Percentiles rank a stretch among this genome's conserved stretches.
These are phyloP conservation scores for Leptinotarsa peninsularis DNA, from an alignment of 2,888 invertebrate species.

Conservation along the genomic window DNA sequence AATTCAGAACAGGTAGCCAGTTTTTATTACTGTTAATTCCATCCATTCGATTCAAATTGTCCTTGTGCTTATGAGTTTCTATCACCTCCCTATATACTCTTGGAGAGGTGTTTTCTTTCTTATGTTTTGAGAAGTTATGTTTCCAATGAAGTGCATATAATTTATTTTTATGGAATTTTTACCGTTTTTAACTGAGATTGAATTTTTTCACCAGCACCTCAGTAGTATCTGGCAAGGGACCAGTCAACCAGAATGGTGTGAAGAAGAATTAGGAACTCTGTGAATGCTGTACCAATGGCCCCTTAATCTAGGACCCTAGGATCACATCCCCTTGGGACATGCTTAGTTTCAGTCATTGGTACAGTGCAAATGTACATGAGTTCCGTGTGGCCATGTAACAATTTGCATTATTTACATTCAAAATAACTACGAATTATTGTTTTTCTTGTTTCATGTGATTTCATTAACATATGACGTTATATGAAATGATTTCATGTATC, in stretches of 20 bases:
- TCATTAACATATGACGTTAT: slow-evolving; percentile 61
- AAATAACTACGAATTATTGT: slow-evolving; percentile 62
- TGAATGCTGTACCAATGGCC: slow-evolving; percentile 59
- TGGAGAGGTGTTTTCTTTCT: too few species aligned
- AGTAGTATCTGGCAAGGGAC: slow-evolving; percentile 53
- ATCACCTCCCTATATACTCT: too few species aligned
- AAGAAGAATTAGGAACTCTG: slow-evolving; percentile 60
- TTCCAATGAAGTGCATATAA: too few species aligned
- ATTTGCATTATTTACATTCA: slow-evolving; percentile 48
- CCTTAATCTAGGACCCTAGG: slow-evolving; percentile 34
- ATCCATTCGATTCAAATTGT: too few species aligned
- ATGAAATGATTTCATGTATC: slow-evolving; percentile 65
- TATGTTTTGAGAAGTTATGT: too few species aligned
- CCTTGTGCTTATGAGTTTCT: too few species aligned
- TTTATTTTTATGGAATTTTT: slow-evolving; percentile 3
- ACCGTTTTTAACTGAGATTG: not conserved
- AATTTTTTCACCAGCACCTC: slow-evolving; percentile 44
- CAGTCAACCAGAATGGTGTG: slow-evolving; percentile 60
- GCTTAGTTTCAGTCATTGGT: slow-evolving; percentile 56
- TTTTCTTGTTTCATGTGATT: slow-evolving; percentile 62
- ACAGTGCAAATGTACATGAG: slow-evolving; percentile 56
- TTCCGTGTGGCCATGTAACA: slow-evolving; percentile 65
- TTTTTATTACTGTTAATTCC: too few species aligned
- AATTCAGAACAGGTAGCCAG: too few species aligned
- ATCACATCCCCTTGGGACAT: slow-evolving; percentile 30